phyloP scores from a whole-genome alignment of 2,888 invertebrate species.

The Ecliptopera silaceata region DNA sequence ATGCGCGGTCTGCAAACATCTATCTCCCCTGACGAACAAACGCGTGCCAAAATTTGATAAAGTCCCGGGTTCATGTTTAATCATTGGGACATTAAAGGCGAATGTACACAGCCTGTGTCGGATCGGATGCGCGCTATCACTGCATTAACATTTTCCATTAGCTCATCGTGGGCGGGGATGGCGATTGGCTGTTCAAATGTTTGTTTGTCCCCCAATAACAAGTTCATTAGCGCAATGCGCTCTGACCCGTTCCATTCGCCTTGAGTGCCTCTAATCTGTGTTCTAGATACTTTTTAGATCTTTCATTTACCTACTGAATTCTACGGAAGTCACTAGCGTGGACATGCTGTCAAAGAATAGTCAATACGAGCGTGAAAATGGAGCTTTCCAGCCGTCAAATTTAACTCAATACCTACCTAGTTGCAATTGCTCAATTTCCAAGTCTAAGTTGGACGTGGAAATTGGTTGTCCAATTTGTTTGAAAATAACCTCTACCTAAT shows the following conservation, averaged over 20 bases:
- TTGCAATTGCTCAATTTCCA: too few species aligned
- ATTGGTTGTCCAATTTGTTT: too few species aligned
- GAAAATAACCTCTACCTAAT: too few species aligned
- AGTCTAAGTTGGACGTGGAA: too few species aligned
- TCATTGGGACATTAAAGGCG: conserved; percentile 70
- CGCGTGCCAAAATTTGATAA: conserved; percentile 82
- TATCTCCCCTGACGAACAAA: conserved; percentile 66
- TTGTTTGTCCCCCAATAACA: conserved; percentile 44
- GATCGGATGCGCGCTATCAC: conserved; percentile 47
- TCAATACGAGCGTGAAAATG: too few species aligned
- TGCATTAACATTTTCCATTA: conserved; percentile 75
- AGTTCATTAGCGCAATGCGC: conserved; percentile 34
- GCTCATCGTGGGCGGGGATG: conserved; percentile 42
- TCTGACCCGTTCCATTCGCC: neutral
- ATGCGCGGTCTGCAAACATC: conserved; percentile 75
- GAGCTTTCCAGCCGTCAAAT: too few species aligned
- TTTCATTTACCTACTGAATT: neutral
- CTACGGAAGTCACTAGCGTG: too few species aligned
- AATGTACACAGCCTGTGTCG: conserved; percentile 51
- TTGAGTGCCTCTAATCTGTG: neutral
- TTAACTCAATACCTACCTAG: too few species aligned
- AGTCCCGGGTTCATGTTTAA: conserved; percentile 78
- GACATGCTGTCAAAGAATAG: too few species aligned
- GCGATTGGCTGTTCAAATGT: conserved; percentile 57
- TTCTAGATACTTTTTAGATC: neutral